Evolutionary conservation across 2,797 vertebrate species (phyloP).

Genomic region (Valencia hispanica): DNA sequence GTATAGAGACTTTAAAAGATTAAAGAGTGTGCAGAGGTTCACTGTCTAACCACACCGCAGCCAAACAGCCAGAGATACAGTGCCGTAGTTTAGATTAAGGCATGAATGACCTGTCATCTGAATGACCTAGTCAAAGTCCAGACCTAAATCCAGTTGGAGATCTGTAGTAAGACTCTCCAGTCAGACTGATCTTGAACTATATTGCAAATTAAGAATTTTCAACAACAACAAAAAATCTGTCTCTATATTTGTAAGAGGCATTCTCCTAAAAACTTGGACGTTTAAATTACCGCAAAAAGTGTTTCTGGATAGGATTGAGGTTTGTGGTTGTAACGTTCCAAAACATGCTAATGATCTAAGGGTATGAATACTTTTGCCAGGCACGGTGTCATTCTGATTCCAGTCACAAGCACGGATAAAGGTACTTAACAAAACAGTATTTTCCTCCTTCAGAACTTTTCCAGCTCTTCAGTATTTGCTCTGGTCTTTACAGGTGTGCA

Average conservation of each 20-base stretch:
- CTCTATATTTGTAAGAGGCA: not conserved
- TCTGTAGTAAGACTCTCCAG: not conserved
- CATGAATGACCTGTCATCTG: not conserved
- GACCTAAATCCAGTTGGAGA: not conserved
- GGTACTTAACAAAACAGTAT: not conserved
- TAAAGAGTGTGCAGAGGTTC: not conserved
- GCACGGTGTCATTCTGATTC: not conserved
- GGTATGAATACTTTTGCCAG: not conserved
- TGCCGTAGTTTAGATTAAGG: not conserved
- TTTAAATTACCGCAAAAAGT: no score
- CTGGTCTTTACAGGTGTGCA: slow-evolving; percentile 77
- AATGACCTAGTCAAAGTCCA: not conserved
- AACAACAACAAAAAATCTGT: not conserved
- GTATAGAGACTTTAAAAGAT: not conserved
- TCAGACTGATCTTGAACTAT: not conserved
- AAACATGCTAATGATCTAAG: not conserved
- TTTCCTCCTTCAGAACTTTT: not conserved
- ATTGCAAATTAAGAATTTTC: not conserved
- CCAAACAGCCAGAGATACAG: not conserved
- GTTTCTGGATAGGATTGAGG: not conserved
- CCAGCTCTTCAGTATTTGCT: not conserved
- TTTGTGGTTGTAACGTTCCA: not conserved
- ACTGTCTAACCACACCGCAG: not conserved
- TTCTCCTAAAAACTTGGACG: no score
- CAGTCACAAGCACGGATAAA: not conserved